These are phyloP conservation scores for Drosophila guanche DNA, from an alignment of 1,140 invertebrate genomes.

Conservation along the genomic window DNA sequence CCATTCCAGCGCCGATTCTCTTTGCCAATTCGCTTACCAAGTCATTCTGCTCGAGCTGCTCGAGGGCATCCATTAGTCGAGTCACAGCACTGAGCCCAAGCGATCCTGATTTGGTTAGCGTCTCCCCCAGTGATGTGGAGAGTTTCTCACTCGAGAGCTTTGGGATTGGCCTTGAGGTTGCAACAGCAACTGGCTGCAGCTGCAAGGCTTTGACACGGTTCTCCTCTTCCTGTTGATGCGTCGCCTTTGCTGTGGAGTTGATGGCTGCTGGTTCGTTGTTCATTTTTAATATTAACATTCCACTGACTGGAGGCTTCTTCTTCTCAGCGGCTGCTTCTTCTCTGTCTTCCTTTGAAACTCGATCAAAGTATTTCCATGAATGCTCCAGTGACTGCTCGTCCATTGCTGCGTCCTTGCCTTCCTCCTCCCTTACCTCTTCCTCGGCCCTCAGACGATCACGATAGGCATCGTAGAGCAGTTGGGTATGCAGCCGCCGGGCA, in stretches of 20 bases:
- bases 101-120: not conserved
- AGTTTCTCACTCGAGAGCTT: not conserved
- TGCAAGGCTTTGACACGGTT: conserved; percentile 23
- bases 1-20: conserved; percentile 45
- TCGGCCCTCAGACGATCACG: conserved; percentile 7
- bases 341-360: not conserved
- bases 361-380: not conserved
- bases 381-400: not conserved
- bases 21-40: conserved; percentile 49
- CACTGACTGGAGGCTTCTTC: not conserved
- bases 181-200: not conserved
- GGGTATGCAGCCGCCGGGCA: conserved; percentile 12
- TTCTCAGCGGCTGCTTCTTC: not conserved
- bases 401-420: not conserved
- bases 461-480: conserved; percentile 51
- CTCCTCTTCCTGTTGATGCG: conserved; percentile 3
- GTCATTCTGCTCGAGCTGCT: conserved; percentile 36
- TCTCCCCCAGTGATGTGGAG: not conserved
- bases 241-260: not conserved
- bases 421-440: not conserved
- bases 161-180: not conserved
- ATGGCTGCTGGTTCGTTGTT: not conserved
- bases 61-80: conserved; percentile 43
- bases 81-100: conserved; percentile 34
- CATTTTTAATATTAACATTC: conserved; percentile 17